Evolutionary conservation across 2,797 vertebrate genomes (phyloP), one percentile per base, ranked within the genome.

Genomic region (Urophycis tenuis): DNA sequence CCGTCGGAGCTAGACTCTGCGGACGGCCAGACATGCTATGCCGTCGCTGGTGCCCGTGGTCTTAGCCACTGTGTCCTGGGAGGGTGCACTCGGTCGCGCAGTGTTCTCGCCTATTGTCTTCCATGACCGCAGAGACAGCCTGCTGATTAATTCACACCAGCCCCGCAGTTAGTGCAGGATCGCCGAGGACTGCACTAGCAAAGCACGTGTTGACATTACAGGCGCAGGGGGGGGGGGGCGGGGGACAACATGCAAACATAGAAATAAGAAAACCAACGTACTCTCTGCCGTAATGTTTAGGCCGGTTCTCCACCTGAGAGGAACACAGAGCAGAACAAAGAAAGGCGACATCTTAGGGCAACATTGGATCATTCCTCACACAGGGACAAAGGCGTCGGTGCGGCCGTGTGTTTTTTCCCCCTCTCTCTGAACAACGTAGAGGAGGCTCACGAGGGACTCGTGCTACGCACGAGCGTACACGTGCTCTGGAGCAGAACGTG

Each of bases 221-320:
- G 64, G n/a, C 8, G 9, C 3, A 10, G n/a, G 22, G 9, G 64
- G n/a, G 25, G 9, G 12, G 25, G n/a, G 22, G 9, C 8, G 60
- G 60, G 22, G 60, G 22, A 11, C 6, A 69, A 29, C 17, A 70
- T 30, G 32, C 30, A 70, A 31, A 15, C 29, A 70, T n/a, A 36
- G 71, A 11, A 73, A 35, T 29, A 30, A 70, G 2, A 76, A 14
- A 73, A 72, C 7, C 1, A 77, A 96, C 97, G 97, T 91, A 99
- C 98, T 99, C 98, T 95, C 98, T 94, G 89, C 98, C 98, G 73
- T 99, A 99, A 90, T 99, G 96, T 90, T 99, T 99, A 72, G 97
- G 97, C 86, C 98, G 92, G 87, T 96, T 99, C 87, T 96, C 95
- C 87, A 98, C 96, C 98, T 99, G 86, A 33, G 78, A 75, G 73